Conservation (phyloP, 2,888 invertebrate species). For the Ditula angustiorana region DNA sequence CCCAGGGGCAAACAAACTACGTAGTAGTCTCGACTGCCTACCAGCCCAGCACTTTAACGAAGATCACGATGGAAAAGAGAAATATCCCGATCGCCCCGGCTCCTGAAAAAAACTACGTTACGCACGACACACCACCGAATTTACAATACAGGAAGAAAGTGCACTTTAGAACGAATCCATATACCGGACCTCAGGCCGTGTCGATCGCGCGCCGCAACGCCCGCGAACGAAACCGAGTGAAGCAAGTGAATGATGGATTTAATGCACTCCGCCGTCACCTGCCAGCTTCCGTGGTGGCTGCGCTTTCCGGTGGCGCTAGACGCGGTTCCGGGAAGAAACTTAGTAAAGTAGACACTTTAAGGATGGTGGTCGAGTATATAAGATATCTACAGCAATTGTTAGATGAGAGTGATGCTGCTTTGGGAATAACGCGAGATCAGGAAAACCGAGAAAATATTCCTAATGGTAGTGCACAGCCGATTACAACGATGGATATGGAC, state of each 20-base stretch:
- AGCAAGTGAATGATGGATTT: conserved; percentile 97
- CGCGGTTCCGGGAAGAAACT: conserved; percentile 93
- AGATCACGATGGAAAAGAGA: conserved; percentile 79
- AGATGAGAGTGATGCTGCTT: conserved; percentile 89
- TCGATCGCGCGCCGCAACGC: conserved; percentile 97
- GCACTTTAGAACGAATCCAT: conserved; percentile 87
- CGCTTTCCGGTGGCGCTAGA: conserved; percentile 87
- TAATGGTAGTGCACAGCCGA: conserved; percentile 67
- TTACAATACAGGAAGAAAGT: conserved; percentile 90
- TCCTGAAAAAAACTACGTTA: conserved; percentile 83
- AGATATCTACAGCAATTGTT: conserved; percentile 92
- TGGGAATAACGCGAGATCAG: conserved; percentile 77
- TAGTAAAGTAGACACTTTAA: conserved; percentile 95
- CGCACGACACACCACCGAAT: conserved; percentile 82
- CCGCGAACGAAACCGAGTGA: conserved; percentile 96
- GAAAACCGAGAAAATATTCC: conserved; percentile 81
- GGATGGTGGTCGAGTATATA: conserved; percentile 96
- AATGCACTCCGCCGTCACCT: conserved; percentile 95
- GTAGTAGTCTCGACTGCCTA: conserved; percentile 86
- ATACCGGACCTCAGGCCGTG: conserved; percentile 90
- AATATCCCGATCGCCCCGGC: conserved; percentile 86
- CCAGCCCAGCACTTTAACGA: conserved; percentile 77
- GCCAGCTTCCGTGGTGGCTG: conserved; percentile 92
- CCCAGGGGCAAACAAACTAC: conserved; percentile 86
- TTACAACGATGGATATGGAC: conserved; percentile 79